Percentiles rank a stretch among this genome's conserved stretches.
Evolutionary conservation across 2,888 invertebrate genomes (phyloP).

Genomic region (Acanthosoma haemorrhoidale): DNA sequence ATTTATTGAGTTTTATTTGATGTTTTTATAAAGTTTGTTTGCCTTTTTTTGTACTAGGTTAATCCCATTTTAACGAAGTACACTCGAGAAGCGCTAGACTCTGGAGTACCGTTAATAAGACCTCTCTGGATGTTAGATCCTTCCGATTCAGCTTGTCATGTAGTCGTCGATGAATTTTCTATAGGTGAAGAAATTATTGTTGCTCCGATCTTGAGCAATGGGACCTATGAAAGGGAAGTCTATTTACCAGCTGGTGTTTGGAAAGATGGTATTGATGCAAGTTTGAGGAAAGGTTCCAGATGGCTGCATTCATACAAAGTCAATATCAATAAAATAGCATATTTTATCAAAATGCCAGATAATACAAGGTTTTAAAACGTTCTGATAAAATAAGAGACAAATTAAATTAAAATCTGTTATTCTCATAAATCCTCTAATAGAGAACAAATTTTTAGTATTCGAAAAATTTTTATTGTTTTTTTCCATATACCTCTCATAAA

Average conservation of each 20-base stretch:
- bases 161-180: conserved; percentile 78
- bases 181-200: conserved; percentile 86
- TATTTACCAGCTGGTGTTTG: conserved; percentile 88
- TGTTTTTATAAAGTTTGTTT: too few relatives aligned
- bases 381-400: neutral
- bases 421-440: neutral
- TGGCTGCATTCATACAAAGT: conserved; percentile 87
- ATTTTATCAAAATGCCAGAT: conserved; percentile 78
- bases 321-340: conserved; percentile 71
- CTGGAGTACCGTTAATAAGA: conserved; percentile 76
- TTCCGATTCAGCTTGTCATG: conserved; percentile 68
- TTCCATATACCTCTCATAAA: too few relatives aligned
- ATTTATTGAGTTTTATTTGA: too few relatives aligned
- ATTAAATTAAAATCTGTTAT: neutral
- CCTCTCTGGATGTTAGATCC: conserved; percentile 88
- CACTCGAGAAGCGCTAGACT: conserved; percentile 70
- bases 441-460: too few relatives aligned
- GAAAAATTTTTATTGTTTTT: too few relatives aligned
- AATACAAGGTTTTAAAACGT: conserved; percentile 64
- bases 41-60: conserved; percentile 50
- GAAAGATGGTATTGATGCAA: conserved; percentile 84
- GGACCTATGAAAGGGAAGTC: conserved; percentile 68
- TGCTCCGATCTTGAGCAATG: conserved; percentile 73
- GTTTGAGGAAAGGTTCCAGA: conserved; percentile 76
- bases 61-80: conserved; percentile 71